Evolutionary conservation across 1,140 invertebrate species (phyloP).

Genomic region (Rhagoletis pomonella): DNA sequence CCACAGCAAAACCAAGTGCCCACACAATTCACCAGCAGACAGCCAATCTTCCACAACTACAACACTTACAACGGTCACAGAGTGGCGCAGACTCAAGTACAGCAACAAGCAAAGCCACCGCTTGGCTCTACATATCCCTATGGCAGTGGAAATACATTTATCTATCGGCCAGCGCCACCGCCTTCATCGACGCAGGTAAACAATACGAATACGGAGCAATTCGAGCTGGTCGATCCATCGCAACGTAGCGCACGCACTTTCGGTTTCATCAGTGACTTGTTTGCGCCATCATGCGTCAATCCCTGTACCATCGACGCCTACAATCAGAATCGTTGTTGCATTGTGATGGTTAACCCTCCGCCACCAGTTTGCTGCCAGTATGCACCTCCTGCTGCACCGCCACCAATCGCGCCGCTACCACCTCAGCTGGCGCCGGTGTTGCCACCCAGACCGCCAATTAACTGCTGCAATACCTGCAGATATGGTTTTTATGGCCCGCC

Average conservation of each 20-base stretch:
- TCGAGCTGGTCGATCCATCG: conserved; percentile 60
- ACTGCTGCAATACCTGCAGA: conserved; percentile 67
- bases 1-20: neutral
- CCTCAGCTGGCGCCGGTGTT: conserved; percentile 56
- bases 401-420: conserved; percentile 46
- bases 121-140: neutral
- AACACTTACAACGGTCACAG: conserved; percentile 42
- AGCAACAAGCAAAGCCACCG: neutral
- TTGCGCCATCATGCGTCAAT: conserved; percentile 61
- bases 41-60: conserved; percentile 37
- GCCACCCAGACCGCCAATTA: conserved; percentile 62
- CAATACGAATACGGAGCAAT: conserved; percentile 63
- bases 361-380: conserved; percentile 53
- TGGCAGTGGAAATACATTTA: neutral
- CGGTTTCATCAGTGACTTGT: conserved; percentile 63
- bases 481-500: conserved; percentile 69
- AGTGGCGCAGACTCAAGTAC: neutral
- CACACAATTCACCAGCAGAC: neutral
- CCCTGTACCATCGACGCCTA: conserved; percentile 68
- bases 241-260: conserved; percentile 67
- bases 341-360: conserved; percentile 60
- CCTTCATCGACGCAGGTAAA: neutral
- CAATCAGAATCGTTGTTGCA: conserved; percentile 66
- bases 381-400: conserved; percentile 20
- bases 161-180: neutral